Conservation (phyloP, 2,888 invertebrate species). For the Muschampia plurimacula region DNA sequence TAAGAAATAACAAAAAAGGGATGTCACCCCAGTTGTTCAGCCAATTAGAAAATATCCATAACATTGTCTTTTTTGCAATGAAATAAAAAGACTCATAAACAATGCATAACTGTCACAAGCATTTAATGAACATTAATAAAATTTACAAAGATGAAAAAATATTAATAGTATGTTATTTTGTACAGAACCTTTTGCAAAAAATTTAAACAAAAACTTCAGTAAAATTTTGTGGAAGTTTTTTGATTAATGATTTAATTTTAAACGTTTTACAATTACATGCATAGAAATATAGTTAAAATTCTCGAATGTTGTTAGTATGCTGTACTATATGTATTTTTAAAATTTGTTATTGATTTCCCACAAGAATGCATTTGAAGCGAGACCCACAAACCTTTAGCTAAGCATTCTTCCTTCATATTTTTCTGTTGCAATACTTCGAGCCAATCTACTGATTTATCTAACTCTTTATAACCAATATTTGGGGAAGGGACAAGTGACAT, state of each 20-base stretch:
- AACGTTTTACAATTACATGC: background rate
- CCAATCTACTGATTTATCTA: conserved; percentile 84
- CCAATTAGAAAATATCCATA: background rate
- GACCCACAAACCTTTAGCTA: conserved; percentile 81
- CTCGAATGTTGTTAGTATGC: background rate
- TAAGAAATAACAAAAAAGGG: too few species aligned
- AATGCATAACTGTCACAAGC: background rate
- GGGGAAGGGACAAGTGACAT: conserved; percentile 70
- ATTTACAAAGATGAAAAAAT: too few species aligned
- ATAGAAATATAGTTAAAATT: background rate
- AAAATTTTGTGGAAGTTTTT: too few species aligned
- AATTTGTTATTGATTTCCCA: conserved; percentile 17
- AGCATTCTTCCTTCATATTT: conserved; percentile 63
- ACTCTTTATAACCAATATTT: conserved; percentile 76
- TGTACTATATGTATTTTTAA: background rate
- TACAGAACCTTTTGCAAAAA: too few species aligned
- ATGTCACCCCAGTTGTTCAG: background rate
- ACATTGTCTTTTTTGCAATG: background rate
- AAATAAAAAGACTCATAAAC: background rate
- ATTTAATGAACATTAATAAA: too few species aligned
- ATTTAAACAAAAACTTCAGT: too few species aligned
- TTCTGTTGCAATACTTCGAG: conserved; percentile 73
- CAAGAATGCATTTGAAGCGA: conserved; percentile 53
- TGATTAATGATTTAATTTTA: too few species aligned
- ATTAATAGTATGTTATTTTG: too few species aligned